A percentile compares a stretch with the other conserved stretches of the same genome.
These are phyloP conservation scores for Passer montanus DNA, from an alignment of 2,113 vertebrate species.

Conservation along the genomic window DNA sequence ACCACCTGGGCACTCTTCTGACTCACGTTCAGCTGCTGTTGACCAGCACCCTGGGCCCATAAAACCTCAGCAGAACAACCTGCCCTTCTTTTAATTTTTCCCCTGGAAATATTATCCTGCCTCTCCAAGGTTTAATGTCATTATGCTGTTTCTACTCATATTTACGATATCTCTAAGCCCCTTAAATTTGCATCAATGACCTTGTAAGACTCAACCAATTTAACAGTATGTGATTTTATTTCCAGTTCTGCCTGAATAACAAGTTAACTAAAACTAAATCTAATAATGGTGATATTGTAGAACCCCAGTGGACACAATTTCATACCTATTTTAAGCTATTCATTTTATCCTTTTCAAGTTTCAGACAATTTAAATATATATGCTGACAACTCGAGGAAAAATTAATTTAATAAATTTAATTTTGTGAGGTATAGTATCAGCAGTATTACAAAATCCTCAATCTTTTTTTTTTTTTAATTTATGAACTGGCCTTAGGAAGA, in stretches of 20 bases:
- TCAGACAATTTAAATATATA: background rate
- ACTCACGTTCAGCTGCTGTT: background rate
- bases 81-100: background rate
- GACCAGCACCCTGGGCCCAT: background rate
- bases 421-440: background rate
- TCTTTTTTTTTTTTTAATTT: background rate
- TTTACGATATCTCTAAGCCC: background rate
- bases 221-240: slow-evolving; percentile 3
- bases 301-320: background rate
- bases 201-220: background rate
- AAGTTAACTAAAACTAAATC: background rate
- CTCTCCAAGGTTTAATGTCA: background rate
- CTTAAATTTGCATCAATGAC: background rate
- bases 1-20: too few relatives aligned
- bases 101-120: background rate
- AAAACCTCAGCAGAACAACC: background rate
- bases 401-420: background rate
- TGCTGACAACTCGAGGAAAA: background rate
- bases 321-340: background rate
- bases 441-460: background rate
- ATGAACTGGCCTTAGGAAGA: background rate
- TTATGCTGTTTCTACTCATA: background rate
- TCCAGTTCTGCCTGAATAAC: background rate
- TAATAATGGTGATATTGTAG: background rate
- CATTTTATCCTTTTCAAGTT: background rate